Evolutionary conservation across 2,113 vertebrate genomes (phyloP).

Genomic region (Ptilorrhoa leucosticta): DNA sequence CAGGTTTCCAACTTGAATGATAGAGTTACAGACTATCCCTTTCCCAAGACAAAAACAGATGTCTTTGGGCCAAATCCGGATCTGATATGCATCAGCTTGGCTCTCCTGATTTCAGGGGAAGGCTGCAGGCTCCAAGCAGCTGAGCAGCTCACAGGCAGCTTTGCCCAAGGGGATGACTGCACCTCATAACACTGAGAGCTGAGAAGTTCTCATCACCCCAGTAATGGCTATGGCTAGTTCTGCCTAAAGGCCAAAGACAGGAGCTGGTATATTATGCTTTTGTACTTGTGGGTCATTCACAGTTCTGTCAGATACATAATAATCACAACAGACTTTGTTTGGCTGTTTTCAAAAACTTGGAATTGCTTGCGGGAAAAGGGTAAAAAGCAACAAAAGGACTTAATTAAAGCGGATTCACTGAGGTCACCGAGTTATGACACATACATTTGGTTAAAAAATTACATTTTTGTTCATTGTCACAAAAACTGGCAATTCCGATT

Average conservation of each 20-base stretch:
- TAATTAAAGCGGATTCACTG: conserved; percentile 34
- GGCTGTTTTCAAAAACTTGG: conserved; percentile 31
- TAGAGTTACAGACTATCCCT: not conserved
- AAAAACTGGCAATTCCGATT: conserved; percentile 35
- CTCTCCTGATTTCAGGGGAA: not conserved
- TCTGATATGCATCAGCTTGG: not conserved
- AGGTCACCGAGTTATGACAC: conserved; percentile 55
- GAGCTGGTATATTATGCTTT: conserved; percentile 27
- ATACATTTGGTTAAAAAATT: conserved; percentile 51
- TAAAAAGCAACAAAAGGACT: conserved; percentile 56
- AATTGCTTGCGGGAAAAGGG: not conserved
- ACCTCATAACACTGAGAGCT: not conserved
- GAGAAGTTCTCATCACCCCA: not conserved
- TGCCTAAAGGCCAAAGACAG: conserved; percentile 9
- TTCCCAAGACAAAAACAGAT: not conserved
- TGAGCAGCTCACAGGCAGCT: not conserved
- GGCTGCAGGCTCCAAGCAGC: not conserved
- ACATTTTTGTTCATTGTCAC: conserved; percentile 50
- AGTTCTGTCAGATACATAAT: conserved; percentile 32
- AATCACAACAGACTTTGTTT: conserved; percentile 30
- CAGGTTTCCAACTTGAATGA: not conserved
- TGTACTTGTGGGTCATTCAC: conserved; percentile 34
- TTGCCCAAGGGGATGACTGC: not conserved
- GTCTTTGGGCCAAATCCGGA: not conserved
- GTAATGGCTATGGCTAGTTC: not conserved